phyloP scores from a whole-genome alignment of 2,888 invertebrate genomes.

The Linnaemya tessellans region DNA sequence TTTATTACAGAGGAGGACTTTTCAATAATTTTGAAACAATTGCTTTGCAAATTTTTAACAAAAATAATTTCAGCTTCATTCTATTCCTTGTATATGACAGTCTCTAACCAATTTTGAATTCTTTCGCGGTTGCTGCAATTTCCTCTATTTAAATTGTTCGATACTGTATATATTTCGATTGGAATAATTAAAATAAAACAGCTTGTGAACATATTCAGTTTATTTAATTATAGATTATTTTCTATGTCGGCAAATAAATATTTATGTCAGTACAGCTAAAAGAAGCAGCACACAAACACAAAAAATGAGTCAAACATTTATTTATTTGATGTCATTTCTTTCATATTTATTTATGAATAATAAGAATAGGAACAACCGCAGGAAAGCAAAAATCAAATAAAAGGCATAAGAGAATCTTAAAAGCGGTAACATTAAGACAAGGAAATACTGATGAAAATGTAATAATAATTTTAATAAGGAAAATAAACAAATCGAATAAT shows the following conservation, averaged over 20 bases:
- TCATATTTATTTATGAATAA: not conserved
- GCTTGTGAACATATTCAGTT: conserved; percentile 1
- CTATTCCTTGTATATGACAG: too few species aligned
- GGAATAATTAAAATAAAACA: not conserved
- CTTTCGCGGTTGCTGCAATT: too few species aligned
- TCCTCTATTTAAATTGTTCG: too few species aligned
- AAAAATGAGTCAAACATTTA: conserved; percentile 51
- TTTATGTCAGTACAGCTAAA: conserved; percentile 39
- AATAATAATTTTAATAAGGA: not conserved
- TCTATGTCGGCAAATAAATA: conserved; percentile 37
- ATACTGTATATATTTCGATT: not conserved
- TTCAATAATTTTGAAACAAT: too few species aligned
- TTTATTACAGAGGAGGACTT: too few species aligned
- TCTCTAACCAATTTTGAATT: too few species aligned
- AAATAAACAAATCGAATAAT: not conserved
- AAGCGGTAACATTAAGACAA: not conserved
- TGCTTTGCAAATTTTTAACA: too few species aligned
- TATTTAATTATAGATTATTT: conserved; percentile 40
- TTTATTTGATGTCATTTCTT: conserved; percentile 52
- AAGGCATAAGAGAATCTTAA: not conserved
- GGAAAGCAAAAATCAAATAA: not conserved
- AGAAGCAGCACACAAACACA: conserved; percentile 13
- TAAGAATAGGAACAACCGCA: not conserved
- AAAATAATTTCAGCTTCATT: too few species aligned
- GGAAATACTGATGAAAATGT: not conserved